Percentiles rank a stretch among this genome's conserved stretches.
Conservation (phyloP, 2,113 vertebrate species). For the Pimephales promelas region DNA sequence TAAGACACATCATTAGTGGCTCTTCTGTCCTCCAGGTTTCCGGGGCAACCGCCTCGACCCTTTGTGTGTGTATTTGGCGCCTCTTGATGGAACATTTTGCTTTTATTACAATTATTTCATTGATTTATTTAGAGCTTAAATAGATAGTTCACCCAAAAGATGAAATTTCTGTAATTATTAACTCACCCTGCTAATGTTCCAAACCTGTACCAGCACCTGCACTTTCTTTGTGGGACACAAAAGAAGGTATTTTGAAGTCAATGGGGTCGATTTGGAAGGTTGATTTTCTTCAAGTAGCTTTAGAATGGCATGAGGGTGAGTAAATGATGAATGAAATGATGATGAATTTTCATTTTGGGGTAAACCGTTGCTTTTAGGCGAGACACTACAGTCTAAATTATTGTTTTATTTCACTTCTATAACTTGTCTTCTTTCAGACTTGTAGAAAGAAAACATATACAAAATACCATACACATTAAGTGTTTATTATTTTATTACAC, state of each 20-base stretch:
- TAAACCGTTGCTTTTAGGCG: not conserved
- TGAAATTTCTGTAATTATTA: not conserved
- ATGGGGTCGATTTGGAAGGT: not conserved
- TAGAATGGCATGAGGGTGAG: no score
- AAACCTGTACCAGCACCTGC: no score
- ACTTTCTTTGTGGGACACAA: not conserved
- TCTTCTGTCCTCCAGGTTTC: slow-evolving; percentile 43
- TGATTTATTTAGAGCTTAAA: slow-evolving; percentile 20
- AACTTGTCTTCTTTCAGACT: not conserved
- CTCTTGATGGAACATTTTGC: not conserved
- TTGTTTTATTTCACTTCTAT: not conserved
- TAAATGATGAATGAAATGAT: not conserved
- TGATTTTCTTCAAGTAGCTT: not conserved
- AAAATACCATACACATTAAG: not conserved
- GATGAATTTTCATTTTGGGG: not conserved
- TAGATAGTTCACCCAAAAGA: not conserved
- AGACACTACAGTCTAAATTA: not conserved
- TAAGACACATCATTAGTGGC: slow-evolving; percentile 59
- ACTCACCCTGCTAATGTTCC: not conserved
- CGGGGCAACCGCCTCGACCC: slow-evolving; percentile 2
- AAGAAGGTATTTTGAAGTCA: not conserved
- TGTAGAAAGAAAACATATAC: not conserved
- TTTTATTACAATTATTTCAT: slow-evolving; percentile 14
- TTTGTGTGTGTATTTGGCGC: slow-evolving; percentile 20
- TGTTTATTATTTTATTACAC: not conserved